A percentile compares a stretch with the other conserved stretches of the same genome.
Conservation (phyloP, 2,797 vertebrate species). For the Chloroceryle inda region DNA sequence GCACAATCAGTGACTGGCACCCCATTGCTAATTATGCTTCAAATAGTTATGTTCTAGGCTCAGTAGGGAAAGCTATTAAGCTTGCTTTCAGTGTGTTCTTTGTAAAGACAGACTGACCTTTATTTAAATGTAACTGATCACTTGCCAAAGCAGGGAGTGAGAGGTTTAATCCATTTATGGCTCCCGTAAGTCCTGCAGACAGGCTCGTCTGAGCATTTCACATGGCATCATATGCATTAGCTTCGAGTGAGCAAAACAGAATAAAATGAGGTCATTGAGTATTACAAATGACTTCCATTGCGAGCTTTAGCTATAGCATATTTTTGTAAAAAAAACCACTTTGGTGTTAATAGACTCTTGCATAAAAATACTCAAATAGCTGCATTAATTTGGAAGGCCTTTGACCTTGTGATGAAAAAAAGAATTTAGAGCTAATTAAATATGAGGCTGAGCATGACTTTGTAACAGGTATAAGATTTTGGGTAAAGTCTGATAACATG, state of each 20-base stretch:
- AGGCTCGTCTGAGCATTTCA: slow-evolving; percentile 52
- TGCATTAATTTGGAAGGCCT: slow-evolving; percentile 19
- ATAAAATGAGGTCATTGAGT: slow-evolving; percentile 58
- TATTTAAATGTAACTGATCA: slow-evolving; percentile 74
- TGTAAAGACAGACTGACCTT: slow-evolving; percentile 76
- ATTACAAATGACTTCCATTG: slow-evolving; percentile 61
- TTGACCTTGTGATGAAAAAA: slow-evolving; percentile 27
- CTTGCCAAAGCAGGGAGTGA: slow-evolving; percentile 72
- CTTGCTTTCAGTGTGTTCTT: slow-evolving; percentile 73
- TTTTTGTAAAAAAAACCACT: neutral
- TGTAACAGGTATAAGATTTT: slow-evolving; percentile 26
- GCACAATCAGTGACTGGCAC: slow-evolving; percentile 66
- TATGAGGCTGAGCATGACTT: neutral
- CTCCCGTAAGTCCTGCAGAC: slow-evolving; percentile 56
- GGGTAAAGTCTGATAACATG: slow-evolving; percentile 7
- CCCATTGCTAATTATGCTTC: slow-evolving; percentile 78
- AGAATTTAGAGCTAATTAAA: slow-evolving; percentile 40
- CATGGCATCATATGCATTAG: slow-evolving; percentile 51
- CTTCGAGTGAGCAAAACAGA: slow-evolving; percentile 51
- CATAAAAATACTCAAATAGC: slow-evolving; percentile 37
- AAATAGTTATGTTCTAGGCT: slow-evolving; percentile 76
- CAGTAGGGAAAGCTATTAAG: slow-evolving; percentile 70
- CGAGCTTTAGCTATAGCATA: slow-evolving; percentile 17
- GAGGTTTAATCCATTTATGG: slow-evolving; percentile 70
- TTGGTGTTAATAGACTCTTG: neutral